Conservation (phyloP, 2,888 invertebrate genomes). For the Yponomeuta evonymella region DNA sequence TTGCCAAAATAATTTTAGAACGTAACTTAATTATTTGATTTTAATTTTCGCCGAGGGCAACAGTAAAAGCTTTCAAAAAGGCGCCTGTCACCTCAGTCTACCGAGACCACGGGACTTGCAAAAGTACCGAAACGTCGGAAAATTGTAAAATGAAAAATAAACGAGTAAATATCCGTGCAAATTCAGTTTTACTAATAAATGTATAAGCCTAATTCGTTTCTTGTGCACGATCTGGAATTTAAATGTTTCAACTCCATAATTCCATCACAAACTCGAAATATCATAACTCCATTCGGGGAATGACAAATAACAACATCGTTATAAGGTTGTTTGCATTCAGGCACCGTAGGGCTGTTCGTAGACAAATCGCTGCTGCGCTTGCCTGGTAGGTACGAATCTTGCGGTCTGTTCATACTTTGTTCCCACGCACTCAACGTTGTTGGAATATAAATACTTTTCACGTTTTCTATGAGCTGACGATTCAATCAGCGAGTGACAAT, state of each 20-base stretch:
- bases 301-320: constrained; percentile 31
- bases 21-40: too few species aligned
- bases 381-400: constrained; percentile 42
- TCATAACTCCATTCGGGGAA: constrained; percentile 10
- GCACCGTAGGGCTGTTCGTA: constrained; percentile 46
- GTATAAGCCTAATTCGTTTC: too few species aligned
- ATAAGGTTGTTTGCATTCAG: constrained; percentile 30
- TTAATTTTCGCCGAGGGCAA: too few species aligned
- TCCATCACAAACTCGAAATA: not conserved
- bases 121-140: too few species aligned
- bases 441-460: not conserved
- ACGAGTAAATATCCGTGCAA: too few species aligned
- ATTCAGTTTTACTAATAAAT: too few species aligned
- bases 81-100: too few species aligned
- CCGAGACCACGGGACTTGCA: too few species aligned
- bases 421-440: constrained; percentile 58
- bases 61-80: too few species aligned
- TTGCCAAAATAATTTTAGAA: too few species aligned
- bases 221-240: not conserved
- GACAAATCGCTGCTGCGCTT: constrained; percentile 63
- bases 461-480: not conserved
- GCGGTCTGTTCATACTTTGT: constrained; percentile 57
- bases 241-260: not conserved
- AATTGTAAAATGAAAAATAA: too few species aligned
- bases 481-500: not conserved